Conservation (phyloP, 2,113 vertebrate species). For the Apus apus region DNA sequence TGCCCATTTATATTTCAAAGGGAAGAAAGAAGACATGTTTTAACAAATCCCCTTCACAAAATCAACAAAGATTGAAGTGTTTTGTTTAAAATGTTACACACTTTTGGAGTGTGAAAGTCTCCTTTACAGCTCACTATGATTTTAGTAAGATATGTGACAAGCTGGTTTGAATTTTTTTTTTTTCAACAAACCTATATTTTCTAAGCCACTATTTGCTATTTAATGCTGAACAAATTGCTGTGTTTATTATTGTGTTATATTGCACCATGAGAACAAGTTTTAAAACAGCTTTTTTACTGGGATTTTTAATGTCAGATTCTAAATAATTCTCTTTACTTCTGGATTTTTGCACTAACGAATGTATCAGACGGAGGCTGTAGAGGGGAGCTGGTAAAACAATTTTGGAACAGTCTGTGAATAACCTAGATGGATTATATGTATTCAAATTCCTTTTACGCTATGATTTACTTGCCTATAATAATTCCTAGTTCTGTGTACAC, state of each 20-base stretch:
- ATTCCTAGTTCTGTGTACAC: neutral
- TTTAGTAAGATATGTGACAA: neutral
- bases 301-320: neutral
- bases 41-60: neutral
- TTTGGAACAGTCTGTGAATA: neutral
- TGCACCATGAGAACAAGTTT: neutral
- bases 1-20: neutral
- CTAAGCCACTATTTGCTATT: neutral
- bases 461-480: neutral
- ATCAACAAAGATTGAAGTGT: neutral
- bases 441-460: neutral
- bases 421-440: neutral
- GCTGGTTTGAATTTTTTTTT: constrained; percentile 10
- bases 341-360: neutral
- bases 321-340: neutral
- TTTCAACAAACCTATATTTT: constrained; percentile 22
- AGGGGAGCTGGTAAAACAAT: neutral
- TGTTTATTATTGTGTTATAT: neutral
- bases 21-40: neutral
- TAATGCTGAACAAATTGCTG: neutral
- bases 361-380: neutral
- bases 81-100: neutral
- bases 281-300: neutral
- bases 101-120: neutral
- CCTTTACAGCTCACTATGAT: neutral